Percentiles rank a stretch among this genome's conserved stretches.
Conservation (phyloP, 2,797 vertebrate species). For the Buceros bicornis region DNA sequence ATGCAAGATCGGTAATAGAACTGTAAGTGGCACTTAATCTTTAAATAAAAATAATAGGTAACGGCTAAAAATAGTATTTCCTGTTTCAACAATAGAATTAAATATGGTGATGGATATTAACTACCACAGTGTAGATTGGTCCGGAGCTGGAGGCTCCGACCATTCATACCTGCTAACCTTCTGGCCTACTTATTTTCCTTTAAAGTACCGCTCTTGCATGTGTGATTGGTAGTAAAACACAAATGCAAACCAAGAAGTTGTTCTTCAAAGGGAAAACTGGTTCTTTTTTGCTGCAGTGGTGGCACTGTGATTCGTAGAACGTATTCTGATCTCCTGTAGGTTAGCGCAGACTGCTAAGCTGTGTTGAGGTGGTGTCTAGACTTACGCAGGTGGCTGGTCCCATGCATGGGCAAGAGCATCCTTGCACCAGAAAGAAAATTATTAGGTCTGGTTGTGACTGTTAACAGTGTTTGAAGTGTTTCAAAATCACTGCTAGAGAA, state of each 20-base stretch:
- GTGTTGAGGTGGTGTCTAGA: background rate
- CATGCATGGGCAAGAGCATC: accelerated
- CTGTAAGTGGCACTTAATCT: background rate
- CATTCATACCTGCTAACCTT: background rate
- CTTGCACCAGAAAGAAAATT: background rate
- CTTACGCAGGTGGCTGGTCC: background rate
- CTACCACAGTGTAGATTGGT: background rate
- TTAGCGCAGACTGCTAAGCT: background rate
- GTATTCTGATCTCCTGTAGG: background rate
- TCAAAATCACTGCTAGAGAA: background rate
- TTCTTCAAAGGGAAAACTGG: background rate
- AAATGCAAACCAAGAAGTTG: background rate
- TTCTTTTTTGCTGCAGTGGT: background rate
- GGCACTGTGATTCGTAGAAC: background rate
- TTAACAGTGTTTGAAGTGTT: background rate
- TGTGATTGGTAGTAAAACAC: background rate
- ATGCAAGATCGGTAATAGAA: background rate
- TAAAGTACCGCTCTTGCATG: background rate
- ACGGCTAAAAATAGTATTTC: constrained; percentile 33
- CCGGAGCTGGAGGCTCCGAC: background rate
- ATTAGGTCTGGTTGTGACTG: background rate
- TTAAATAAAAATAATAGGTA: background rate
- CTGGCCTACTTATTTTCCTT: background rate
- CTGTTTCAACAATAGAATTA: background rate
- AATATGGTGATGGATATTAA: background rate